Percentiles rank a stretch among this genome's conserved stretches.
phyloP scores from a whole-genome alignment of 1,140 invertebrate species.

The Drosophila pseudoananassae region DNA sequence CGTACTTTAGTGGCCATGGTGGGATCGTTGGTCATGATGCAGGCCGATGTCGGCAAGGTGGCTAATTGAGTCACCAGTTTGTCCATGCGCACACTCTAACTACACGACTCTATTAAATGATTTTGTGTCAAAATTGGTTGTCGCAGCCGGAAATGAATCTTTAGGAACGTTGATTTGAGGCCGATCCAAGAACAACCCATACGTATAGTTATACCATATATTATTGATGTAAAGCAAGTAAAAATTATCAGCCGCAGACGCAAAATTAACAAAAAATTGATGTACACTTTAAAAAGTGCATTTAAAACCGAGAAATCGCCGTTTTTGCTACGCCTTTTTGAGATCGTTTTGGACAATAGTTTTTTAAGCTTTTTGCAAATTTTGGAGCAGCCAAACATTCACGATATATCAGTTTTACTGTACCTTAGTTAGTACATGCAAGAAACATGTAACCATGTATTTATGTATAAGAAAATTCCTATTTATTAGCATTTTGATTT shows the following conservation, averaged over 20 bases:
- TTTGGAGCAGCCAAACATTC: constrained; percentile 34
- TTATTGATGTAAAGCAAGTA: constrained; percentile 55
- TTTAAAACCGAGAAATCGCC: constrained; percentile 66
- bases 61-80: constrained; percentile 27
- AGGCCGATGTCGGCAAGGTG: constrained; percentile 59
- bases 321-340: constrained; percentile 21
- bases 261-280: constrained; percentile 46
- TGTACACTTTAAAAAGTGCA: constrained; percentile 71
- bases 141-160: constrained; percentile 54
- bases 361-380: constrained; percentile 23
- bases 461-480: constrained; percentile 66
- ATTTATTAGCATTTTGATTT: constrained; percentile 49
- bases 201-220: constrained; percentile 46
- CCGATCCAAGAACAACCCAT: constrained; percentile 34
- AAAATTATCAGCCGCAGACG: constrained; percentile 37
- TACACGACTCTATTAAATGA: constrained; percentile 35
- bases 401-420: constrained; percentile 33
- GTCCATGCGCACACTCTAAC: neutral
- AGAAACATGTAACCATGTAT: constrained; percentile 58
- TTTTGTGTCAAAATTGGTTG: constrained; percentile 68
- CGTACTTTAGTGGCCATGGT: constrained; percentile 90
- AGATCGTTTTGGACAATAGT: constrained; percentile 25
- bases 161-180: constrained; percentile 21
- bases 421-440: constrained; percentile 60
- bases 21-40: constrained; percentile 86